Conservation (phyloP, 2,113 vertebrate genomes). For the Mastomys coucha region DNA sequence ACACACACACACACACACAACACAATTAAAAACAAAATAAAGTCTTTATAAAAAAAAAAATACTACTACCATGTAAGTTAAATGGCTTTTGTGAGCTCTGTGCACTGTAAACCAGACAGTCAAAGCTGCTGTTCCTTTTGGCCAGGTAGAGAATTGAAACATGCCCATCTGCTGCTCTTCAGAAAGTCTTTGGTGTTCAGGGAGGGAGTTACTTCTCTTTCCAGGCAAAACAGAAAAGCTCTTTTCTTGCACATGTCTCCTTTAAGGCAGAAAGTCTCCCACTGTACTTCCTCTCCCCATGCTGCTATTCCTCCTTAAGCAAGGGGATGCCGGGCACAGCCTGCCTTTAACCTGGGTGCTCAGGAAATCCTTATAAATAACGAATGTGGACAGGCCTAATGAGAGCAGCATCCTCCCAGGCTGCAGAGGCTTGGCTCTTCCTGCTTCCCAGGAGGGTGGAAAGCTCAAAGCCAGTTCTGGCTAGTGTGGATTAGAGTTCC, state of each 20-base stretch:
- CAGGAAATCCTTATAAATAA: conserved; percentile 50
- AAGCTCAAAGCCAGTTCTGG: conserved; percentile 27
- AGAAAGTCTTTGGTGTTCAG: neutral
- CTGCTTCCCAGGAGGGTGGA: neutral
- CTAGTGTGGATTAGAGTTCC: neutral
- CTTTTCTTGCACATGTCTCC: neutral
- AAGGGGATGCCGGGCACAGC: neutral
- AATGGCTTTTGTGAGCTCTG: neutral
- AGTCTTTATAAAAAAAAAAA: neutral
- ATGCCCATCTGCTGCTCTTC: neutral
- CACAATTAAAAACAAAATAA: neutral
- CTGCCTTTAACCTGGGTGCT: conserved; percentile 48
- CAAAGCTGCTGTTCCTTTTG: neutral
- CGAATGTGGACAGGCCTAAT: neutral
- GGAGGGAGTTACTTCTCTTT: neutral
- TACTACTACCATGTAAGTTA: neutral
- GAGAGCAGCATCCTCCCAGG: conserved; percentile 27
- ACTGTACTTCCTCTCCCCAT: neutral
- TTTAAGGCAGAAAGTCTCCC: neutral
- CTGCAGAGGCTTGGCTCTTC: neutral
- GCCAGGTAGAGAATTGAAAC: neutral
- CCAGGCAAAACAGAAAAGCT: neutral
- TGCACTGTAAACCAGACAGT: accelerated
- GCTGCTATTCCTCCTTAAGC: conserved; percentile 12
- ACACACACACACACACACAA: neutral